Base-by-base conservation (phyloP, 1,140 invertebrate genomes). In the Pectinophora gossypiella region DNA sequence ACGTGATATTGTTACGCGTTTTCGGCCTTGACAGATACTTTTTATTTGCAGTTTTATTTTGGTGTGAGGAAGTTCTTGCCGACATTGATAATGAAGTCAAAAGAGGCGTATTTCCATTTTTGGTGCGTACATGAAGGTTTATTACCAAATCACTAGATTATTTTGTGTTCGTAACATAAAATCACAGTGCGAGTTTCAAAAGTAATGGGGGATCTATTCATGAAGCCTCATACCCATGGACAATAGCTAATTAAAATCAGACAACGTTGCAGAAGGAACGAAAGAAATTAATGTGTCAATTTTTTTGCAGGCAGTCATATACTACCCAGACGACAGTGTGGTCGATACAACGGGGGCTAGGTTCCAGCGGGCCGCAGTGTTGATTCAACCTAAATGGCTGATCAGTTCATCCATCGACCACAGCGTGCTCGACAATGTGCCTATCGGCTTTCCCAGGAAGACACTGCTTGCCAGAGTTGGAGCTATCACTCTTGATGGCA, bases 391-490 rank as follows among this genome's bases (percentile, higher is more conserved):
- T 3, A 63, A 74, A 16, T 82, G 79, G 77, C 51, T 86, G 2
- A 50, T 86, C 13, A 71, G 72, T 13, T 67, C 77, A 0, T 56
- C 72, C 1, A 51, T 80, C 0, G 73, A 74, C n/a, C 60, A 60
- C 19, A 55, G 53, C 12, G 35, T 44, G 7, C 9, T 42, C 1
- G 54, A 60, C 4, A 57, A 70, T 1, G 48, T 36, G 7, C 49
- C 57, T 0, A 10, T 69, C 20, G 63, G 60, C 5, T 83, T 84
- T 19, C 80, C 78, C 0, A 53, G 61, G 15, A 82, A 82, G 59
- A 85, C 79, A 9, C 57, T 86, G 13, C 21, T 85, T 27, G 83
- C 81, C 0, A 72, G 81, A 51, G 42, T 68, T 19, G 83, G 83
- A 6, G 71, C 79, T 19, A 19, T 75, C 7, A 53, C 22, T 10